These are phyloP conservation scores for Rhincodon typus DNA, from an alignment of 2,797 vertebrate species.

Conservation along the genomic window DNA sequence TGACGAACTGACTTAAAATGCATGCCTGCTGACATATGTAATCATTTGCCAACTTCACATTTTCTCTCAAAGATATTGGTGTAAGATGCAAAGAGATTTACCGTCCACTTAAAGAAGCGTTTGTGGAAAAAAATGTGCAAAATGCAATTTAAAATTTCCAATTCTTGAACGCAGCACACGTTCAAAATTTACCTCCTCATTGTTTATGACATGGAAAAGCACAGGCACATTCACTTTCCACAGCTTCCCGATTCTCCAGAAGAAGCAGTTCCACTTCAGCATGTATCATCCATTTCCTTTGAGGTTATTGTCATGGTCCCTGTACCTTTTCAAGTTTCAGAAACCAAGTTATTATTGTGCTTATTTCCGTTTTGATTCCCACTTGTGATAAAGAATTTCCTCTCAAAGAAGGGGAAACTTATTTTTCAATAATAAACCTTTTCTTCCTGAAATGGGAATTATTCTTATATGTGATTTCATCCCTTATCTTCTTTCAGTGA, in stretches of 20 bases:
- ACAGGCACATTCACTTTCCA: not conserved
- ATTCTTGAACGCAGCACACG: not conserved
- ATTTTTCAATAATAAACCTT: not conserved
- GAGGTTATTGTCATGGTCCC: not conserved
- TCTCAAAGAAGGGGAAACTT: not conserved
- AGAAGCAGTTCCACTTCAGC: not conserved
- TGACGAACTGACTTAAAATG: not conserved
- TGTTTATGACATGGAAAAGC: not conserved
- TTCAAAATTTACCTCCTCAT: not conserved
- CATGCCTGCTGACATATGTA: not conserved
- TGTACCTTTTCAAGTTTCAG: not conserved
- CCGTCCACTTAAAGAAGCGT: not conserved
- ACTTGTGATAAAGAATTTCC: not conserved
- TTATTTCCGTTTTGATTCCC: not conserved
- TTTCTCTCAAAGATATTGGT: not conserved
- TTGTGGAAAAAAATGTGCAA: no score
- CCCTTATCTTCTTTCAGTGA: not conserved
- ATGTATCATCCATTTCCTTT: not conserved
- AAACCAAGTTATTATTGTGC: not conserved
- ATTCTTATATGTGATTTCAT: not conserved
- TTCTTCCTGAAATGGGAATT: not conserved
- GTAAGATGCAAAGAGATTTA: not conserved
- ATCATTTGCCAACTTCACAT: not conserved
- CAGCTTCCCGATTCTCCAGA: not conserved
- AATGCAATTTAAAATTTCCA: not conserved